Evolutionary conservation across 2,888 invertebrate species (phyloP).

Genomic region (Thysanoteuthis rhombus): DNA sequence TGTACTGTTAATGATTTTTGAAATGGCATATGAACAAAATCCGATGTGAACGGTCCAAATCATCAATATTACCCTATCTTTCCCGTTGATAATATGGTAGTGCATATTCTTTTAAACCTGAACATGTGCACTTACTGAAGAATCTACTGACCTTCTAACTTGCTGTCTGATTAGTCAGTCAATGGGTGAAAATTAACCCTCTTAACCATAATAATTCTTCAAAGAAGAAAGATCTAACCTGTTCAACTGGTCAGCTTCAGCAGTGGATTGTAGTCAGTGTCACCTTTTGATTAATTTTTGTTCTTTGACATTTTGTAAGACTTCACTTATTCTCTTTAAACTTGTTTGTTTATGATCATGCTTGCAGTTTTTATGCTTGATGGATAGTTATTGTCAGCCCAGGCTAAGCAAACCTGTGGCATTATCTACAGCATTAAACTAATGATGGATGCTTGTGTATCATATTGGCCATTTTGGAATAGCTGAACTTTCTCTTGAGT

Average conservation of each 20-base stretch:
- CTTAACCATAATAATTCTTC: background rate
- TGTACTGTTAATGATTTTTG: too few species aligned
- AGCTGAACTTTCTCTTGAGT: background rate
- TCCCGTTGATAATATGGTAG: too few species aligned
- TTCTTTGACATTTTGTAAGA: conserved; percentile 12
- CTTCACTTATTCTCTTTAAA: background rate
- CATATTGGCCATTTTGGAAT: background rate
- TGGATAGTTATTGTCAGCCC: background rate
- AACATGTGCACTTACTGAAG: background rate
- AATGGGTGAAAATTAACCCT: background rate
- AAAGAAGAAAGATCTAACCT: background rate
- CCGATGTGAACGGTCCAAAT: too few species aligned
- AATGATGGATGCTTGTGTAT: background rate
- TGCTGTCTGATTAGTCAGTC: background rate
- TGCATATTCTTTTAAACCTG: too few species aligned
- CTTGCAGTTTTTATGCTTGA: background rate
- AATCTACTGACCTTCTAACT: background rate
- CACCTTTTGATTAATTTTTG: background rate
- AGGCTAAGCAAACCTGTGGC: background rate
- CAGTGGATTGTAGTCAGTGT: background rate
- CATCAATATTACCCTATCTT: too few species aligned
- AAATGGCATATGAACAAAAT: too few species aligned
- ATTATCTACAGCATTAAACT: background rate
- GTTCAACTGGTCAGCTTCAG: background rate
- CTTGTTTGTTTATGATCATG: background rate